Evolutionary conservation across 2,888 invertebrate genomes (phyloP).

Genomic region (Thelaira solivaga): DNA sequence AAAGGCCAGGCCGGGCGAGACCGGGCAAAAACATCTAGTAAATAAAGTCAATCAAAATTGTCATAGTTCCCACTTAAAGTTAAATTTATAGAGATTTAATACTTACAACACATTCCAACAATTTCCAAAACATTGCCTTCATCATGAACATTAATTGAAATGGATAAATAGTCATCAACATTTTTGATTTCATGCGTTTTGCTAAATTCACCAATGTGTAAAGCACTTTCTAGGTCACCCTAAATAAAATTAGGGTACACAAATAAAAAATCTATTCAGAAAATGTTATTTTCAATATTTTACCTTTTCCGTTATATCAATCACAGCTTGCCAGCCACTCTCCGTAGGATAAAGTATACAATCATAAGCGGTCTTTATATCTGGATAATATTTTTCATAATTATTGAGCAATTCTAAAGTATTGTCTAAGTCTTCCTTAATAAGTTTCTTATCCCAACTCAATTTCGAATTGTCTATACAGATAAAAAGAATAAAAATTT

Average conservation of each 20-base stretch:
- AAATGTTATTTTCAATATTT: neutral
- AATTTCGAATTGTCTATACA: slow-evolving; percentile 77
- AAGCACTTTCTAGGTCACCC: slow-evolving; percentile 88
- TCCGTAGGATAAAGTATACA: slow-evolving; percentile 96
- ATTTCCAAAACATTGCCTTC: slow-evolving; percentile 94
- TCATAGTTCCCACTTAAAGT: too few species aligned
- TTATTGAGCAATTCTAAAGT: slow-evolving; percentile 88
- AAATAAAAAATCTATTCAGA: neutral
- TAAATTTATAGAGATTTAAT: neutral
- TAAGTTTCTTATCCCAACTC: slow-evolving; percentile 85
- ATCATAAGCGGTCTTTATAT: slow-evolving; percentile 93
- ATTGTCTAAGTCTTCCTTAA: slow-evolving; percentile 93
- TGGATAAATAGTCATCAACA: slow-evolving; percentile 87
- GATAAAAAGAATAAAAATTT: neutral
- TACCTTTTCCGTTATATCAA: slow-evolving; percentile 74
- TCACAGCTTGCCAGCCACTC: slow-evolving; percentile 83
- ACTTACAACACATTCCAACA: slow-evolving; percentile 94
- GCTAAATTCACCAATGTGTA: slow-evolving; percentile 88
- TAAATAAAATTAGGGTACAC: slow-evolving; percentile 78
- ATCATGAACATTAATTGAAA: slow-evolving; percentile 94
- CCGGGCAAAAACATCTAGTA: too few species aligned
- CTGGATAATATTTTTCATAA: slow-evolving; percentile 91
- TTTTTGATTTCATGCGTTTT: slow-evolving; percentile 89
- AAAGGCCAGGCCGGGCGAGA: too few species aligned
- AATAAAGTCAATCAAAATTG: too few species aligned